These are phyloP conservation scores for Mizuhopecten yessoensis DNA, from an alignment of 1,140 invertebrate genomes.

Conservation along the genomic window DNA sequence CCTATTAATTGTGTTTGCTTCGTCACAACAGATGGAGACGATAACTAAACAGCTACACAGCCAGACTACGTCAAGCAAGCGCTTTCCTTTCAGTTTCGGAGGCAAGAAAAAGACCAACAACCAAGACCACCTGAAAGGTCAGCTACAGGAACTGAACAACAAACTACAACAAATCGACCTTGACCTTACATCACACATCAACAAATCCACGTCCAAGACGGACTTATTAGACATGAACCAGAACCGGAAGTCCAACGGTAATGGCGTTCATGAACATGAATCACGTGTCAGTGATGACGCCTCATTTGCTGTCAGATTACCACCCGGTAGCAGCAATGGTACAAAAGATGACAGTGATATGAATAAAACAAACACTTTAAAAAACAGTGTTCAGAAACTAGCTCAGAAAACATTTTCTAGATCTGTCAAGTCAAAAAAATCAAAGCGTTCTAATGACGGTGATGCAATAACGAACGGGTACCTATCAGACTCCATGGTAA, in stretches of 20 bases:
- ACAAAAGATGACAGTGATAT: slow-evolving; percentile 42
- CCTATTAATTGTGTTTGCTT: slow-evolving; percentile 30
- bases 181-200: slow-evolving; percentile 60
- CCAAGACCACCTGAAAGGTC: slow-evolving; percentile 67
- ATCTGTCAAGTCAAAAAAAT: slow-evolving; percentile 50
- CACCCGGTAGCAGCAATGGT: slow-evolving; percentile 35
- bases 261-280: slow-evolving; percentile 45
- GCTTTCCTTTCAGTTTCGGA: slow-evolving; percentile 68
- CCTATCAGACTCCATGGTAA: background rate
- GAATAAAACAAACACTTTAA: slow-evolving; percentile 45
- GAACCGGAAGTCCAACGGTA: slow-evolving; percentile 68
- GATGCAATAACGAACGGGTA: slow-evolving; percentile 3
- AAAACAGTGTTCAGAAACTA: slow-evolving; percentile 61
- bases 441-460: background rate
- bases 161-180: slow-evolving; percentile 66
- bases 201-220: slow-evolving; percentile 43
- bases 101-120: slow-evolving; percentile 68
- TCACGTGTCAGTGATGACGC: slow-evolving; percentile 41
- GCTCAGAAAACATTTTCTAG: slow-evolving; percentile 60
- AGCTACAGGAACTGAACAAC: slow-evolving; percentile 66
- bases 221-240: slow-evolving; percentile 64
- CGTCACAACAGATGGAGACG: slow-evolving; percentile 65
- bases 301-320: background rate
- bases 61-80: slow-evolving; percentile 52
- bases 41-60: slow-evolving; percentile 68